phyloP scores from a whole-genome alignment of 35 echinoderm and acorn worm genomes.

The Hemicentrotus pulcherrimus region DNA sequence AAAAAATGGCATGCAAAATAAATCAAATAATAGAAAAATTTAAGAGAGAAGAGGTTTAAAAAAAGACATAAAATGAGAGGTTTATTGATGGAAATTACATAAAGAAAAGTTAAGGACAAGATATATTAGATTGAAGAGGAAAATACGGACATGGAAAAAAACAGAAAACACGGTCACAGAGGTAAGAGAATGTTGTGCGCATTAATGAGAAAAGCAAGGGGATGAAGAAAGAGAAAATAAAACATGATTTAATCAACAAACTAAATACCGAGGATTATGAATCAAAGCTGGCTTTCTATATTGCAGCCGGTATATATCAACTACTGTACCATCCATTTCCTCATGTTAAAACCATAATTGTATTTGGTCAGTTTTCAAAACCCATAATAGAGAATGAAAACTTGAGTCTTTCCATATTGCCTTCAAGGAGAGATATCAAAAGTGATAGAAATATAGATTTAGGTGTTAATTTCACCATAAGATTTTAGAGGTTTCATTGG shows the following conservation, averaged over 20 bases:
- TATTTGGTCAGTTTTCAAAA: too few relatives aligned
- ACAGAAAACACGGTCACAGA: not conserved
- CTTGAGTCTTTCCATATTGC: too few relatives aligned
- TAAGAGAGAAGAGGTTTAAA: not conserved
- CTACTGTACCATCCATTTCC: not conserved
- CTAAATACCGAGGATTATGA: not conserved
- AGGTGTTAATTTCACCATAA: too few relatives aligned
- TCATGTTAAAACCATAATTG: too few relatives aligned
- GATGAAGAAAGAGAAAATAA: slow-evolving; percentile 30
- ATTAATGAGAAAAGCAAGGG: not conserved
- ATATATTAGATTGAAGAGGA: not conserved
- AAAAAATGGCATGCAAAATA: not conserved
- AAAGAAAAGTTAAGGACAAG: not conserved
- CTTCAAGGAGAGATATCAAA: too few relatives aligned
- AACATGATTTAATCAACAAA: not conserved
- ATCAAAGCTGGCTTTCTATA: not conserved
- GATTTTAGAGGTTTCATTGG: too few relatives aligned
- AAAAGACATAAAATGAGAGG: not conserved
- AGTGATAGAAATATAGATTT: too few relatives aligned
- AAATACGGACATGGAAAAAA: not conserved
- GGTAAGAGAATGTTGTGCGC: not conserved
- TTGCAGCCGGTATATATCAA: not conserved
- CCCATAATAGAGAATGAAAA: too few relatives aligned
- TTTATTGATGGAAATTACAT: not conserved
- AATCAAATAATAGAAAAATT: not conserved